Conservation (phyloP, 2,888 invertebrate genomes). For the Aromia moschata region DNA sequence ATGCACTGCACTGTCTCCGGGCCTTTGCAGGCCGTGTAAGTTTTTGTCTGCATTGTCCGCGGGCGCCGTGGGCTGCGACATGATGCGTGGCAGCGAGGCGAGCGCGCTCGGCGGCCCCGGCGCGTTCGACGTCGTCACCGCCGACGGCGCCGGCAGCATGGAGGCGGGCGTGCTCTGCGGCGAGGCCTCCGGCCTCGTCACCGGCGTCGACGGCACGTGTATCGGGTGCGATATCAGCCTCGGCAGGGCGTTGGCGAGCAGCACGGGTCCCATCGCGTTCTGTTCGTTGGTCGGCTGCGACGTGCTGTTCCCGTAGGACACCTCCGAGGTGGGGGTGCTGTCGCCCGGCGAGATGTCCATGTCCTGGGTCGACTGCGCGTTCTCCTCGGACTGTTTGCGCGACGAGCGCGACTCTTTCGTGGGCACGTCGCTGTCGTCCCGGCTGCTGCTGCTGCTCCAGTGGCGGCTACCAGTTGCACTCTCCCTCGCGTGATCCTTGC, state of each 20-base stretch:
- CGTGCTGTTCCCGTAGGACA: conserved; percentile 69
- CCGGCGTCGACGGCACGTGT: conserved; percentile 52
- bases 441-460: conserved; percentile 56
- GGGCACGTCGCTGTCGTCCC: conserved; percentile 51
- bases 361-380: conserved; percentile 65
- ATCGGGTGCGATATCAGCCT: conserved; percentile 69
- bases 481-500: conserved; percentile 48
- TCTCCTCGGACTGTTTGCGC: conserved; percentile 50
- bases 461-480: conserved; percentile 57
- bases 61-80: conserved; percentile 62
- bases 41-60: conserved; percentile 51
- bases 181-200: conserved; percentile 49
- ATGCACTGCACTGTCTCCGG: conserved; percentile 53
- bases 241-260: conserved; percentile 74
- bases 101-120: conserved; percentile 61
- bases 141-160: conserved; percentile 59
- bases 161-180: conserved; percentile 54
- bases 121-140: conserved; percentile 62
- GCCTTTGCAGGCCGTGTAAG: conserved; percentile 49
- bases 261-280: conserved; percentile 66
- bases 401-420: conserved; percentile 56
- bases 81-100: conserved; percentile 64
- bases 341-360: conserved; percentile 95
- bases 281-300: conserved; percentile 65
- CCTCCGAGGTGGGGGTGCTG: conserved; percentile 87